These are phyloP conservation scores for Rotaria macrura DNA, from an alignment of 2,888 invertebrate genomes.

Conservation along the genomic window DNA sequence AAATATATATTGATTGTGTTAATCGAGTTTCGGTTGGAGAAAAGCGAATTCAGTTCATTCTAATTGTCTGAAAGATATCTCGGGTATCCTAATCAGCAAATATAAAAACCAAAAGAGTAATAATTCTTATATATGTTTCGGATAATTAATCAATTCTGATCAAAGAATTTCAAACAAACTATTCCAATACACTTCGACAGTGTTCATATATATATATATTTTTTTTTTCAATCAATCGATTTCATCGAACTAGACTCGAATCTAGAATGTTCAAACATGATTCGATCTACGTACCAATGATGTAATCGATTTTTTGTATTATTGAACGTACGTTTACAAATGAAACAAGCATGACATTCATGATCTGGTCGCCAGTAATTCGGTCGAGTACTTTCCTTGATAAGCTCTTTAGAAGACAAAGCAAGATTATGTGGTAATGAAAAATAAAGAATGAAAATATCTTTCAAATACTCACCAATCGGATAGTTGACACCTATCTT, in stretches of 20 bases:
- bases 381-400: slow-evolving; percentile 66
- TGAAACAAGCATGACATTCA: slow-evolving; percentile 59
- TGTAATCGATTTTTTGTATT: slow-evolving; percentile 9
- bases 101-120: neutral
- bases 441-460: neutral
- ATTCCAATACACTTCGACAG: too few relatives aligned
- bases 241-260: too few relatives aligned
- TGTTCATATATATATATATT: too few relatives aligned
- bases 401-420: slow-evolving; percentile 45
- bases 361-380: slow-evolving; percentile 70
- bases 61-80: too few relatives aligned
- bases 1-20: neutral
- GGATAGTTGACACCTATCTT: neutral
- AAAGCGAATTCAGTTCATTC: too few relatives aligned
- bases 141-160: too few relatives aligned
- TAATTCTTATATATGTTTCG: too few relatives aligned
- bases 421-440: neutral
- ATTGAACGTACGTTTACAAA: slow-evolving; percentile 58
- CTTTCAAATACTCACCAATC: neutral
- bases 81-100: too few relatives aligned
- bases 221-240: too few relatives aligned
- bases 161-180: too few relatives aligned
- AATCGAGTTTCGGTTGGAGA: too few relatives aligned
- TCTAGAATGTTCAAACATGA: too few relatives aligned
- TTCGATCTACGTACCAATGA: neutral